Base-by-base conservation (phyloP, 2,888 invertebrate species). In the Polyommatus iphigenia region DNA sequence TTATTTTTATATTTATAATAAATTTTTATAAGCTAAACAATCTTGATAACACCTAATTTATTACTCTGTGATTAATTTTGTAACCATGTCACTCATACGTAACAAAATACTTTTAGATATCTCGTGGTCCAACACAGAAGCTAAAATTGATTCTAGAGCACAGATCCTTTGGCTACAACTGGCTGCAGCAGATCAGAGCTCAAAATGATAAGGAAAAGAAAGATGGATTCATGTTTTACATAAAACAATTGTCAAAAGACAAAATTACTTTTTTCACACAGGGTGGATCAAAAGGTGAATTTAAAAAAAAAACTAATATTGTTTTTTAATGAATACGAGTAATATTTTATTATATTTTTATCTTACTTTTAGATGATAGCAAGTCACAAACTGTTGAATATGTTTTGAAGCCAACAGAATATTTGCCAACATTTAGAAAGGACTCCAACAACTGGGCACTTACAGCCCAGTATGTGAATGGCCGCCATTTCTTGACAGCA, bases 121-220 rank as follows among this genome's bases (percentile, higher is more conserved):
- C 97, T 10, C 96, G 95, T 78, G 95, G 95, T 57, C 95, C 96
- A 81, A 96, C 96, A 59, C 96, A 96, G 81, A 98, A 98, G 86
- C 98, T 97, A 96, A 96, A 97, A 82, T 90, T 98, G 79, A 90
- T 98, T 50, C 90, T 98, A 78, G 98, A 98, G 87, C 97, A 97
- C 85, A 95, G 96, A 82, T 95, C 96, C 2, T 95, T 95, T 81
- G 96, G 96, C 77, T 97, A 97, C 86, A 95, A 96, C 77, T 97
- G 97, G 95, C 95, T 94, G 5, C 89, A 90, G 79, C 93, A 93
- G 83, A 89, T 86, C 24, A 83, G 89, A 79, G 86, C 87, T 18
- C 91, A 92, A 80, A 88, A 85, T 83, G 94, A 94, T 76, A 93
- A 86, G 78, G 91, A 92, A 59, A 94, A 91, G 78, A 90, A 86